Evolutionary conservation across 2,888 invertebrate genomes (phyloP), one percentile per base, ranked within the genome.

Genomic region (Scaeva pyrastri): DNA sequence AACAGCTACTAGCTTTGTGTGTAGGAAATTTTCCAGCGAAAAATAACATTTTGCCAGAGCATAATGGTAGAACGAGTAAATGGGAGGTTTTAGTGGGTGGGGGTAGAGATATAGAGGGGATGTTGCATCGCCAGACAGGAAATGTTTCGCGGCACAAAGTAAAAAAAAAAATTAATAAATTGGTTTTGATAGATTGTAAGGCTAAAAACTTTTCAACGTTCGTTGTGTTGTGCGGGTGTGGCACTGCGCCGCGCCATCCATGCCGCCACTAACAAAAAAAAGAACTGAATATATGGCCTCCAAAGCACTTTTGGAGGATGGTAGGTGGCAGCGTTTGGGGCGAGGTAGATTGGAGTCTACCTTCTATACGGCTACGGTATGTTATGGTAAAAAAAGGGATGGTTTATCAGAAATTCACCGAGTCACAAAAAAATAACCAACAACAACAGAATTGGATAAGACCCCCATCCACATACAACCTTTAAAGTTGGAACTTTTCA

Each of bases 111-210:
- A n/a, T 0, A 0, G 16, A 60, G 14, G 60, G 19, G 60, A 39
- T 68, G 62, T 82, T 77, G 76, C 75, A 36, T 50, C 71, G 73
- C 84, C 84, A 84, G 79, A 85, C 84, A 77, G 87, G 87, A 88
- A 88, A 88, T 85, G 80, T 85, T 76, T 84, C 87, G 87, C 80
- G 86, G 86, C 74, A 77, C 71, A 86, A 71, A 77, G 79, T 71
- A 75, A 70, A 70, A 72, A 78, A 72, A 85, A 88, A 88, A 77
- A 71, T 85, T 84, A 88, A 88, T 88, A 88, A 88, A 88, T 88
- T 88, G 87, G 84, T 84, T 88, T 88, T 88, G 87, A 88, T 88
- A 88, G 87, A 88, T 88, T 88, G 80, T 74, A 74, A 74, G 74
- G 77, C 77, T 86, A 77, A 81, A 82, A 86, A 82, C 75, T 82